A percentile compares a stretch with the other conserved stretches of the same genome.
phyloP scores from a whole-genome alignment of 2,113 vertebrate species.

The Speoplatyrhinus poulsoni region DNA sequence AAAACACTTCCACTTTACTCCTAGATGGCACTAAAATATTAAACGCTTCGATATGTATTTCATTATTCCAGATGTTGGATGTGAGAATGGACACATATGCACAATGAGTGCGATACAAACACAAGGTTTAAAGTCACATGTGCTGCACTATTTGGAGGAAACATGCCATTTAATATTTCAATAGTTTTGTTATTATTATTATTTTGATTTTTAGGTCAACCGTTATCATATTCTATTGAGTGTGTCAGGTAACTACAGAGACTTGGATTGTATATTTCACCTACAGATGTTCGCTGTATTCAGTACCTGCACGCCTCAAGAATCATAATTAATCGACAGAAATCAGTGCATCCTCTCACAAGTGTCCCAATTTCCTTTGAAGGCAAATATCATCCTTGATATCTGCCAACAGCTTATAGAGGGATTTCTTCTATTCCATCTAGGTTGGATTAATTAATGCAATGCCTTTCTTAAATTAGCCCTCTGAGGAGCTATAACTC shows the following conservation, averaged over 20 bases:
- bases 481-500: conserved; percentile 80
- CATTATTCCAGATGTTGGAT: conserved; percentile 65
- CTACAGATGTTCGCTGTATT: conserved; percentile 40
- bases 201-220: conserved; percentile 7
- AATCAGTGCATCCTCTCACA: conserved; percentile 70
- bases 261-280: not conserved
- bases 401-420: conserved; percentile 72
- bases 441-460: conserved; percentile 81
- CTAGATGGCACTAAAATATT: conserved; percentile 76
- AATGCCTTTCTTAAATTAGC: conserved; percentile 81
- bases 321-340: conserved; percentile 64
- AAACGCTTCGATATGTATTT: conserved; percentile 69
- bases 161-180: conserved; percentile 24
- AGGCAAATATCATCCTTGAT: conserved; percentile 73
- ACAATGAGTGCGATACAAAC: conserved; percentile 53
- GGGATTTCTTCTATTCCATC: conserved; percentile 79
- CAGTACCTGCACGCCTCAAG: conserved; percentile 65
- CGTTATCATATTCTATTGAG: conserved; percentile 46
- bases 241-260: conserved; percentile 11
- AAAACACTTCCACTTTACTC: conserved; percentile 78
- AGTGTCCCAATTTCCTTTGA: conserved; percentile 76
- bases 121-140: conserved; percentile 50
- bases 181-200: too few relatives aligned
- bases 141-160: conserved; percentile 1
- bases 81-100: conserved; percentile 61